phyloP scores from a whole-genome alignment of 2,113 vertebrate species.

The Notothenia rossii region DNA sequence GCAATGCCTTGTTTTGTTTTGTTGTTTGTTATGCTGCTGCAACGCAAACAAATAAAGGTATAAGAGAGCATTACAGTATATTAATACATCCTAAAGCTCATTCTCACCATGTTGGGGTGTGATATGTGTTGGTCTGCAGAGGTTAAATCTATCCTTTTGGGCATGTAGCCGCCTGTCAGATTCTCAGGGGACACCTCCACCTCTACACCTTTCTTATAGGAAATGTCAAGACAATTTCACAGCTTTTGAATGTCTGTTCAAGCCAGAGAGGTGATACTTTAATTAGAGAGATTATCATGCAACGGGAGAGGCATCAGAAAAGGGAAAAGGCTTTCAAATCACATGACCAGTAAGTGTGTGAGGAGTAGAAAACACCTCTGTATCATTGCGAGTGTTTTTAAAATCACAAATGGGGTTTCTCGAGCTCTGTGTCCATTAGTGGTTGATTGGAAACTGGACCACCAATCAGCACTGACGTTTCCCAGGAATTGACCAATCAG shows the following conservation, averaged over 20 bases:
- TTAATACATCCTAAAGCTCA: no score
- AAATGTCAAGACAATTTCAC: slow-evolving; percentile 40
- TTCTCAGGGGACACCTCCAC: slow-evolving; percentile 10
- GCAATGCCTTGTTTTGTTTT: no score
- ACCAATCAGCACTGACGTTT: not conserved
- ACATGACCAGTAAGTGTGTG: no score
- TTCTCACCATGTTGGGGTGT: no score
- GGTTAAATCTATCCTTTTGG: no score
- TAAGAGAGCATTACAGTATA: no score
- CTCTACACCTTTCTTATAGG: not conserved
- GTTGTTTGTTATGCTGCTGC: no score
- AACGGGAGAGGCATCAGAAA: slow-evolving; percentile 1
- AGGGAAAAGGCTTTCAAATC: not conserved
- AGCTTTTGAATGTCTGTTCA: slow-evolving; percentile 23
- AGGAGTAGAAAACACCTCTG: not conserved
- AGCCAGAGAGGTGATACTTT: slow-evolving; percentile 4
- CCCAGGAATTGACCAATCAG: slow-evolving; percentile 23
- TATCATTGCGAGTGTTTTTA: slow-evolving; percentile 13
- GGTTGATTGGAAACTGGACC: slow-evolving; percentile 9
- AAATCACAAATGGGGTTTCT: slow-evolving; percentile 51
- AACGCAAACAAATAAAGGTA: no score
- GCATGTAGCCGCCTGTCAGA: slow-evolving; percentile 30
- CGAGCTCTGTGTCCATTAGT: not conserved
- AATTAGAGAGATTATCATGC: slow-evolving; percentile 16
- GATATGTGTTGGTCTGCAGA: no score